Evolutionary conservation across 2,888 invertebrate species (phyloP).

Genomic region (Lypha dubia): DNA sequence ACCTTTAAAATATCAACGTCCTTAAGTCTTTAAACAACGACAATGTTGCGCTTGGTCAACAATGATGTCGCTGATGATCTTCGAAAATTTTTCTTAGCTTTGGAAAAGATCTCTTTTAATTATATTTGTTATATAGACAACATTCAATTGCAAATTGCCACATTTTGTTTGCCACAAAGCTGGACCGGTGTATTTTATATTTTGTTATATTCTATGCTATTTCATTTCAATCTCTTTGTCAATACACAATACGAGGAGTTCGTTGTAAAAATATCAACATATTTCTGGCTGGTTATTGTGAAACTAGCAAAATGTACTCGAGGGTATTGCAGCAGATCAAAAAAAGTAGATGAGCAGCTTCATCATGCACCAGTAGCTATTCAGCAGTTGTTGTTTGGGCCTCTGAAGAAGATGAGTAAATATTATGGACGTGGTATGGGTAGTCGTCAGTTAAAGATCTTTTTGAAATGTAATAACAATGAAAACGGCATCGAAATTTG

Average conservation of each 20-base stretch:
- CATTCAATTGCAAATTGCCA: constrained; percentile 64
- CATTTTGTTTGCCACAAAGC: background rate
- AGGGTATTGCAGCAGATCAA: constrained; percentile 49
- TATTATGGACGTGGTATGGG: constrained; percentile 16
- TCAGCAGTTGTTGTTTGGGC: constrained; percentile 23
- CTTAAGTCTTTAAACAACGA: constrained; percentile 18
- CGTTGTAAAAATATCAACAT: constrained; percentile 41
- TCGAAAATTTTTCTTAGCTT: constrained; percentile 12
- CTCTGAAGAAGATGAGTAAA: constrained; percentile 43
- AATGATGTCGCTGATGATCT: constrained; percentile 22
- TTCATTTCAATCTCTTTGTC: constrained; percentile 10
- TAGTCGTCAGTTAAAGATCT: constrained; percentile 18
- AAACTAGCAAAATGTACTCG: constrained; percentile 68
- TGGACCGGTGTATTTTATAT: constrained; percentile 9
- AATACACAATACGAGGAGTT: constrained; percentile 12
- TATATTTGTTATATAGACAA: constrained; percentile 66
- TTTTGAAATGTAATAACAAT: constrained; percentile 55
- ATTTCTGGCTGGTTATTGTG: constrained; percentile 50
- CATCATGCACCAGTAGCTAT: background rate
- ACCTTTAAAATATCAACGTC: background rate
- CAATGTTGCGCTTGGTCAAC: background rate
- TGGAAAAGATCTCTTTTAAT: constrained; percentile 70
- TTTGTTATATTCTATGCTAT: background rate
- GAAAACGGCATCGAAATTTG: constrained; percentile 54
- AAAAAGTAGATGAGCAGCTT: constrained; percentile 30